Evolutionary conservation across 1,140 invertebrate genomes (phyloP), one percentile per base, ranked within the genome.

Genomic region (Zaprionus tsacasi): DNA sequence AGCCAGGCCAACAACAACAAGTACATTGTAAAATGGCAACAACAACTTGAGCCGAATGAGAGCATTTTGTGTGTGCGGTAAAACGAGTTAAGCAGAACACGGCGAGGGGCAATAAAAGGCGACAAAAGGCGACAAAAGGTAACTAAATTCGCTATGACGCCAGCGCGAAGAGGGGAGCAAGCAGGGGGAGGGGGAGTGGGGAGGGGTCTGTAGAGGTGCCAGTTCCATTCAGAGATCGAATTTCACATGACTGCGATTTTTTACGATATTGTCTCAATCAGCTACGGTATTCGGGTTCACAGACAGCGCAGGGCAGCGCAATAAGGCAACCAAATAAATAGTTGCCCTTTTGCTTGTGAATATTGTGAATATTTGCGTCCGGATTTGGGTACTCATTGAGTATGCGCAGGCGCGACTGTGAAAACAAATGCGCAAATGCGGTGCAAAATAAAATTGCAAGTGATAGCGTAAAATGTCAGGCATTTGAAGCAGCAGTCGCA

Each of bases 31-130:
- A 78, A 88, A 82, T 82, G 69, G 70, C 70, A 79, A 79, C 66
- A 57, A 35, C 33, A 36, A 54, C 36, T 65, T 77, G 50, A 52
- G 79, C 70, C 80, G 89, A 88, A 89, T 85, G 78, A 89, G 85
- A 89, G 85, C 85, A 72, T 85, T 89, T 89, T 70, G 57, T 70
- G 70, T 77, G 82, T 78, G 69, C 64, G 78, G 85, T 76, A 74
- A 89, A 89, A 89, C 85, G 85, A 89, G 85, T 89, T 89, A 89
- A 89, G 81, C 85, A 79, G 82, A 82, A 87, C 79, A 87, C 80
- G 59, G 57, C 50, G 35, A 70, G 59, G 59, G 71, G 65, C 79
- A 86, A 76, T 79, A 86, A 86, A 86, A 78, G 78, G 65, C 74
- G 78, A 71, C 74, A 66, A 57, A 75, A 66, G 54, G 77, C 83